Evolutionary conservation across 1,140 invertebrate genomes (phyloP).

Genomic region (Xylocopa sonorina): DNA sequence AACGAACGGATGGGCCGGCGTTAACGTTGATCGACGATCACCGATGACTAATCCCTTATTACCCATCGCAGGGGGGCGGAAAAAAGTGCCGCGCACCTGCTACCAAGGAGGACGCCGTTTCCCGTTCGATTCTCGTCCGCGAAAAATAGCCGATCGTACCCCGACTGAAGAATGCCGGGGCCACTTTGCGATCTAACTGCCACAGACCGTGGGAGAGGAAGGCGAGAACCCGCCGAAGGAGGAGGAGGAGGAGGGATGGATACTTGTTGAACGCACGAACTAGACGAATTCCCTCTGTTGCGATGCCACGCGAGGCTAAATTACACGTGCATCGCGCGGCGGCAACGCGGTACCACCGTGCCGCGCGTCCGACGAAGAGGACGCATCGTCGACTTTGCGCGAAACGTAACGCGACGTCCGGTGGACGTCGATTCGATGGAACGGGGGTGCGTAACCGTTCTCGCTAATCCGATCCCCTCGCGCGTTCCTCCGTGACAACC

Average conservation of each 20-base stretch:
- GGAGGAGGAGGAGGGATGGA: conserved; percentile 43
- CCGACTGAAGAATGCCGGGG: conserved; percentile 25
- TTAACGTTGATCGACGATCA: conserved; percentile 75
- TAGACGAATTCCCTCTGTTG: conserved; percentile 59
- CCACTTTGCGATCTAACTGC: conserved; percentile 53
- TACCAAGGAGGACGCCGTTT: conserved; percentile 33
- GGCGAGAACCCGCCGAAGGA: conserved; percentile 19
- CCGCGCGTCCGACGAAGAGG: too few relatives aligned
- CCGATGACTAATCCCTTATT: conserved; percentile 74
- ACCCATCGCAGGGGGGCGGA: conserved; percentile 58
- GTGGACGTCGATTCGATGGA: too few relatives aligned
- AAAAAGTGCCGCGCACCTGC: conserved; percentile 71
- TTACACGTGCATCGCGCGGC: conserved; percentile 24
- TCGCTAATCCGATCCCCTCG: conserved; percentile 64
- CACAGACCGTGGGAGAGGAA: conserved; percentile 12
- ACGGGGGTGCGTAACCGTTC: conserved; percentile 55
- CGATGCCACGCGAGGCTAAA: conserved; percentile 47
- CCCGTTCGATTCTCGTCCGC: neutral
- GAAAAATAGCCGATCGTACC: conserved; percentile 18
- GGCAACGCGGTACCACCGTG: neutral
- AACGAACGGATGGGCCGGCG: conserved; percentile 41
- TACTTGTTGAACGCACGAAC: conserved; percentile 68
- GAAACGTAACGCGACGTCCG: neutral
- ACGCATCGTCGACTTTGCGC: too few relatives aligned
- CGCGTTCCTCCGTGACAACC: conserved; percentile 49